phyloP scores from a whole-genome alignment of 1,140 invertebrate species.

The Mya arenaria region DNA sequence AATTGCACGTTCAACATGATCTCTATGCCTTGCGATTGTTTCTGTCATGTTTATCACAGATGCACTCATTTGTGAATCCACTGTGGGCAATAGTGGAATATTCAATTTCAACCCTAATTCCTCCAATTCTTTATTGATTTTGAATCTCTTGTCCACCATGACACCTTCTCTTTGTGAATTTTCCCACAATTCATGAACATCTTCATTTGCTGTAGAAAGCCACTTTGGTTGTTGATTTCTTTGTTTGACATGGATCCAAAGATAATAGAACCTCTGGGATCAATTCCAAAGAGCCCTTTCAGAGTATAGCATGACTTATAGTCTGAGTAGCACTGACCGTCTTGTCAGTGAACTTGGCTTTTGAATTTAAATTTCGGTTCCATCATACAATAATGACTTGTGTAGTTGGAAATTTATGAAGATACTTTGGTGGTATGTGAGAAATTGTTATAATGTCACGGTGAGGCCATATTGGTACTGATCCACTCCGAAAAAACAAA shows the following conservation, averaged over 20 bases:
- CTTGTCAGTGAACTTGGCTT: background rate
- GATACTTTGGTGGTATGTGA: slow-evolving; percentile 49
- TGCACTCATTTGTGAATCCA: slow-evolving; percentile 5
- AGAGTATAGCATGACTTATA: slow-evolving; percentile 37
- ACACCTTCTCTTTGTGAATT: slow-evolving; percentile 15
- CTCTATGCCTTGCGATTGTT: background rate
- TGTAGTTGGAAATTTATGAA: slow-evolving; percentile 37
- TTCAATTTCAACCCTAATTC: background rate
- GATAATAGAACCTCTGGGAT: slow-evolving; percentile 50
- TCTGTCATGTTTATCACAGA: background rate
- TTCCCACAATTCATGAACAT: background rate
- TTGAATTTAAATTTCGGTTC: slow-evolving; percentile 58
- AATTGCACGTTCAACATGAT: slow-evolving; percentile 7
- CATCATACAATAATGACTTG: slow-evolving; percentile 56
- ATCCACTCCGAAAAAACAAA: slow-evolving; percentile 43
- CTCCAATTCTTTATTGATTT: background rate
- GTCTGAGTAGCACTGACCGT: slow-evolving; percentile 48
- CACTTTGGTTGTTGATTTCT: slow-evolving; percentile 36
- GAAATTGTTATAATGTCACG: slow-evolving; percentile 28
- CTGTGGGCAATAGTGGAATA: slow-evolving; percentile 15
- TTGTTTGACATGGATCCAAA: slow-evolving; percentile 56
- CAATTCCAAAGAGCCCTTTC: slow-evolving; percentile 45
- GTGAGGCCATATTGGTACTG: slow-evolving; percentile 51
- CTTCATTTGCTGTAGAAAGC: slow-evolving; percentile 21
- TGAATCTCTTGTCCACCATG: slow-evolving; percentile 43